Percentiles rank a stretch among this genome's conserved stretches.
Evolutionary conservation across 2,113 vertebrate species (phyloP).

Genomic region (Hyperopisus bebe): DNA sequence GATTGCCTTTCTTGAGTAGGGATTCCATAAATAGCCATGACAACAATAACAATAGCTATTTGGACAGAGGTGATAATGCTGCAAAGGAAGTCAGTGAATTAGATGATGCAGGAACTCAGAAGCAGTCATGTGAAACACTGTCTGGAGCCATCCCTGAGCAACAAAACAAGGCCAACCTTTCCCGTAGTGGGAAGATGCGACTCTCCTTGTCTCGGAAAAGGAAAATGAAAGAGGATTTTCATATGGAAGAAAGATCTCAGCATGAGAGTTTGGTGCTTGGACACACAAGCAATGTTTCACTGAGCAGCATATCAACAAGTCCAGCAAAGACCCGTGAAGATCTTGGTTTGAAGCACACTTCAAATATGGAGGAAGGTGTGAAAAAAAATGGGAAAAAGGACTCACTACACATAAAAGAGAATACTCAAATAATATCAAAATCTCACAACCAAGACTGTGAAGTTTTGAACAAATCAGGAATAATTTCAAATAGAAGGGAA

Average conservation of each 20-base stretch:
- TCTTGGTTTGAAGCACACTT: not conserved
- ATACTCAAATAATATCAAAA: slow-evolving; percentile 1
- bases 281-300: not conserved
- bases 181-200: slow-evolving; percentile 46
- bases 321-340: not conserved
- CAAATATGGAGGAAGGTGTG: not conserved
- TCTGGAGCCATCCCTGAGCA: not conserved
- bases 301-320: not conserved
- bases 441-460: slow-evolving; percentile 16
- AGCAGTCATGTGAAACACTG: slow-evolving; percentile 39
- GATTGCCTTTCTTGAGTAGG: slow-evolving; percentile 34
- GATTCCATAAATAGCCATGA: slow-evolving; percentile 30
- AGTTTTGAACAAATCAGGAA: slow-evolving; percentile 18
- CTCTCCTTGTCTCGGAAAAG: slow-evolving; percentile 56
- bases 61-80: slow-evolving; percentile 80
- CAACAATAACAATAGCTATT: slow-evolving; percentile 66
- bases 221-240: slow-evolving; percentile 49
- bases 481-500: slow-evolving; percentile 25
- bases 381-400: slow-evolving; percentile 8
- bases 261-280: slow-evolving; percentile 18
- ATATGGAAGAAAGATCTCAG: slow-evolving; percentile 11
- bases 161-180: slow-evolving; percentile 27
- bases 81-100: slow-evolving; percentile 84
- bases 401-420: not conserved
- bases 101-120: slow-evolving; percentile 74